Base-by-base conservation (phyloP, 2,113 vertebrate genomes). In the Paracanthobrama guichenoti region DNA sequence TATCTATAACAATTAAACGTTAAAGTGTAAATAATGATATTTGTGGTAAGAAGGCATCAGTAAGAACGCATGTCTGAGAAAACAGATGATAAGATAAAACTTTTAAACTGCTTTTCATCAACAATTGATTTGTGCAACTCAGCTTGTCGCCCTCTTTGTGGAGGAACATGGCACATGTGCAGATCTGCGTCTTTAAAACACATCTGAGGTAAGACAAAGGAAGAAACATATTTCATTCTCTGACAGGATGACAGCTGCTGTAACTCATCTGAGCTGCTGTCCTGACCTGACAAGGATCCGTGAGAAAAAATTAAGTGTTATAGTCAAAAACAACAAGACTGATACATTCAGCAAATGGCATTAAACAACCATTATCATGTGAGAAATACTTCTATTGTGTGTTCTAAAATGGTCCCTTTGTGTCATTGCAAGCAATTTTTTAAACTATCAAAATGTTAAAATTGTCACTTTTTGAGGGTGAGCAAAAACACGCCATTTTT, bases 241-340 rank as follows among this genome's bases (percentile, higher is more conserved):
- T 79, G 76, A 62, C 35, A 79, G 35, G 35, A 62, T 79, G 76
- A 79, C 57, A 79, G 35, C 35, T 18, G n/a, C 55, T 18, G 12
- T 60, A 79, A 44, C n/a, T 73, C 71, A 73, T 79, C 76, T 44
- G 13, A 44, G n/a, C n/a, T 26, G 76, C 76, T 62, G 20, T 14
- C 55, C 35, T 79, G 57, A 79, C 22, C 57, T 62, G 74, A 57
- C 28, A 77, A 2, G 10, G 57, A 39, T 53, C 26, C 2, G 1
- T 53, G 48, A 31, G 46, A 5, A 57, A 57, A 77, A 76, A 48
- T 48, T 26, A 71, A 71, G 10, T 0, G 3, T 10, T 69, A 39
- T 42, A 35, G 74, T 77, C 74, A 77, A 35, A 77, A 77, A 57
- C 18, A 57, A 77, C 28, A n/a, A 57, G 71, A 73, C 6, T 39